Percentiles rank a stretch among this genome's conserved stretches.
Evolutionary conservation across 2,797 vertebrate genomes (phyloP).

Genomic region (Potorous gilbertii): DNA sequence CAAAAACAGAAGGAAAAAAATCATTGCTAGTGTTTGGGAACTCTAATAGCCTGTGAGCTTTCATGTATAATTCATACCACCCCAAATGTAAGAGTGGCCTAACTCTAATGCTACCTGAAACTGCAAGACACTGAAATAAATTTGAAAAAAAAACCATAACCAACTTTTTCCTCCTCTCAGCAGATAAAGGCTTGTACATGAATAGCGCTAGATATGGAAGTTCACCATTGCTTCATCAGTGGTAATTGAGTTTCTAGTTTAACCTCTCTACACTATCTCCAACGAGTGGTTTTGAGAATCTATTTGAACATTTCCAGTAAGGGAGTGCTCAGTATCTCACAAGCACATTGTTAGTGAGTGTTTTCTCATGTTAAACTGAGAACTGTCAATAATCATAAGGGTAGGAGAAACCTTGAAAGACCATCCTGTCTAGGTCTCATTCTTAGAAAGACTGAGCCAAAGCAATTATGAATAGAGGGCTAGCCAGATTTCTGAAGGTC

Average conservation of each 20-base stretch:
- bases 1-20: constrained; percentile 47
- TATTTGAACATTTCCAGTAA: neutral
- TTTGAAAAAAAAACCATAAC: neutral
- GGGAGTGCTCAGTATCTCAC: neutral
- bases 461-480: neutral
- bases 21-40: constrained; percentile 49
- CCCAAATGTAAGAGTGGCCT: constrained; percentile 29
- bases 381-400: neutral
- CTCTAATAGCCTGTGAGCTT: constrained; percentile 23
- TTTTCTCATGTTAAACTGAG: neutral
- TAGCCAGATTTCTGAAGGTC: neutral
- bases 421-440: neutral
- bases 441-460: neutral
- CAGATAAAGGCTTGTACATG: constrained; percentile 8
- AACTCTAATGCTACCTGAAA: neutral
- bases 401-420: neutral
- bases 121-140: constrained; percentile 23
- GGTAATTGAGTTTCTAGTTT: neutral
- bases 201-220: neutral
- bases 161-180: neutral
- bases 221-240: constrained; percentile 1
- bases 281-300: neutral
- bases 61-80: constrained; percentile 44
- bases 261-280: neutral
- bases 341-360: neutral